Percentiles rank a stretch among this genome's conserved stretches.
These are phyloP conservation scores for Bothrops jararaca DNA, from an alignment of 2,113 vertebrate species.

Conservation along the genomic window DNA sequence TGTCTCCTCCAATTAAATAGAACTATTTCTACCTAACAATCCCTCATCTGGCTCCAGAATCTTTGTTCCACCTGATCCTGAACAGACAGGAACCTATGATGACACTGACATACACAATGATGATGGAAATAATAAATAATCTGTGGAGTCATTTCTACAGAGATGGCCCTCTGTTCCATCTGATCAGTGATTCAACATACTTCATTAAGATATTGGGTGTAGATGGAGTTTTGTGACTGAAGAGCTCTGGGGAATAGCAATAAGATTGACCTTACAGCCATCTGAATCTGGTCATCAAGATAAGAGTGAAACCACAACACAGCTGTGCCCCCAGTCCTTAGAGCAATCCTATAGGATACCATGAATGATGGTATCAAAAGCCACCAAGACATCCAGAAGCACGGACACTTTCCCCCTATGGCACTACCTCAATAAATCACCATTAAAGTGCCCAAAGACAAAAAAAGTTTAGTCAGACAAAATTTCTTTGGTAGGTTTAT, in stretches of 20 bases:
- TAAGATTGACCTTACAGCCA: neutral
- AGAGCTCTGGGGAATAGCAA: neutral
- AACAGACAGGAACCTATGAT: neutral
- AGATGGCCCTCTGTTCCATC: neutral
- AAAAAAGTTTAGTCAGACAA: neutral
- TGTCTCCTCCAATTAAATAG: too few relatives aligned
- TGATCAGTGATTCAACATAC: neutral
- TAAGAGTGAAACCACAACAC: neutral
- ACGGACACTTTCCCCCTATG: neutral
- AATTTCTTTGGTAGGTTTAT: conserved; percentile 22
- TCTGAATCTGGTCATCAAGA: neutral
- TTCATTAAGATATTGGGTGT: neutral
- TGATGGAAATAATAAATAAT: neutral
- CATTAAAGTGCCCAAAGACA: too few relatives aligned
- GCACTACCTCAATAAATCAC: too few relatives aligned
- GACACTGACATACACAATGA: neutral
- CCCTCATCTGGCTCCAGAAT: too few relatives aligned
- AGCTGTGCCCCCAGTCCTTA: neutral
- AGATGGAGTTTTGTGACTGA: neutral
- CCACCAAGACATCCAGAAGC: too few relatives aligned
- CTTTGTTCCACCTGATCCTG: neutral
- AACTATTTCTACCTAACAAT: too few relatives aligned
- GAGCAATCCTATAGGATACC: neutral
- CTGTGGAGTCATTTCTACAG: neutral
- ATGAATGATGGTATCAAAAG: neutral